These are phyloP conservation scores for Drosophila merina DNA, from an alignment of 2,888 invertebrate genomes.

Conservation along the genomic window DNA sequence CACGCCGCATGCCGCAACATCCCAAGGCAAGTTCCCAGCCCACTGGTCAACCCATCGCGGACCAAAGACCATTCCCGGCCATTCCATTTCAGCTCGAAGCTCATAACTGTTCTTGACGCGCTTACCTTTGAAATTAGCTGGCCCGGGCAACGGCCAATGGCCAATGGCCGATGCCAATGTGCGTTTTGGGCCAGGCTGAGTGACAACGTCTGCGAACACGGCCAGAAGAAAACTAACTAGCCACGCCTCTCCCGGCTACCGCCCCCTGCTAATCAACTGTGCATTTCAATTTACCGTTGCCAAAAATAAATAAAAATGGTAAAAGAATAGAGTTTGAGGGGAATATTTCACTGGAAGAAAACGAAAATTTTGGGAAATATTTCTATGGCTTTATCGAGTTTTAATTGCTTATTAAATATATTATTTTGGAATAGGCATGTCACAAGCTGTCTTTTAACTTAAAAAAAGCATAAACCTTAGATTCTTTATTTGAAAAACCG, in stretches of 20 bases:
- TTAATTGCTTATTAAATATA: no score
- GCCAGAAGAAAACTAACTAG: slow-evolving; percentile 32
- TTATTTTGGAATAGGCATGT: no score
- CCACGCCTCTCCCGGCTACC: slow-evolving; percentile 30
- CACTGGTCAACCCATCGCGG: slow-evolving; percentile 3
- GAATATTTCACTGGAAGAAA: slow-evolving; percentile 9
- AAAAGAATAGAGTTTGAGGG: slow-evolving; percentile 13
- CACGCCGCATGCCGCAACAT: slow-evolving; percentile 41
- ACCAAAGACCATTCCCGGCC: slow-evolving; percentile 18
- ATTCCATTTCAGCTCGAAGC: slow-evolving; percentile 56
- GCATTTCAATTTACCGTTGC: slow-evolving; percentile 72
- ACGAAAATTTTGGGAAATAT: neutral
- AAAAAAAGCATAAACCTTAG: no score
- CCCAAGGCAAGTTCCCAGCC: slow-evolving; percentile 43
- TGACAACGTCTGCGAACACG: slow-evolving; percentile 54
- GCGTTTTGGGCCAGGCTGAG: slow-evolving; percentile 75
- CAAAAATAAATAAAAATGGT: slow-evolving; percentile 25
- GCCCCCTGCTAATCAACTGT: slow-evolving; percentile 68
- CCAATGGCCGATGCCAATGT: slow-evolving; percentile 51
- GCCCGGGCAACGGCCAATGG: slow-evolving; percentile 41
- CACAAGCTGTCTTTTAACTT: no score
- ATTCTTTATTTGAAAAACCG: neutral
- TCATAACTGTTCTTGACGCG: slow-evolving; percentile 79
- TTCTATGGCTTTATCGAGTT: neutral
- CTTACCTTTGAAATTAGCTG: slow-evolving; percentile 70